Evolutionary conservation across 53 echinoderm and acorn worm genomes (phyloP), one percentile per base, ranked within the genome.

Genomic region (Antedon mediterranea): DNA sequence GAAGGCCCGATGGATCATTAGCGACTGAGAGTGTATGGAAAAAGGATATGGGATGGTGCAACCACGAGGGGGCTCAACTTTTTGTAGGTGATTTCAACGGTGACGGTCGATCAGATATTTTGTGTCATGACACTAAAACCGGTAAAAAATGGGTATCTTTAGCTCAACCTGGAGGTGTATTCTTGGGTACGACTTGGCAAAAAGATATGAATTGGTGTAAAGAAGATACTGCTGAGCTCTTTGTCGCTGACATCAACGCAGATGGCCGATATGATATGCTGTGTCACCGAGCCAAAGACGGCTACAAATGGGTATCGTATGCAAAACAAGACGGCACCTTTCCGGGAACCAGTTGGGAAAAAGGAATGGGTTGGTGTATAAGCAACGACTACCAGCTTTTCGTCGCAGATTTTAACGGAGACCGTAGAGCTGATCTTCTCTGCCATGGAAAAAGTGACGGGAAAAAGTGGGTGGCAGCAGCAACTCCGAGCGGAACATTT

Each of bases 181-280:
- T 70, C 44, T 0, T 32, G 44, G 30, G 44, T 44, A 32, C 42
- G 78, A 9, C 71, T 57, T 57, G 72, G 72, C 0, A 34, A 76
- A 20, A 3, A 34, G 30, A 30, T 13, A 0, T 23, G 43, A 31
- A 33, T 31, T 43, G 57, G 44, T 79, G 79, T 79, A 30, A 4
- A 0, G 71, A 57, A 32, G 23, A 3, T 28, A 31, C 70, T 30
- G 79, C 13, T 0, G 15, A 79, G 28, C 31, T 79, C 9, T 33
- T 71, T 28, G 70, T 79, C 27, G 79, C 57, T 0, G 79, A 71
- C 31, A 44, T 79, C 30, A 79, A 79, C n/a, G 79, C 71, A 26
- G 79, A 79, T 71, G 32, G 33, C 18, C 71, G 71, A 0, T 13
- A 23, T 71, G 79, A 79, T 31, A 13, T 79, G 31, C 26, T 79